Evolutionary conservation across 2,888 invertebrate species (phyloP).

Genomic region (Chymomyza fuscimana): DNA sequence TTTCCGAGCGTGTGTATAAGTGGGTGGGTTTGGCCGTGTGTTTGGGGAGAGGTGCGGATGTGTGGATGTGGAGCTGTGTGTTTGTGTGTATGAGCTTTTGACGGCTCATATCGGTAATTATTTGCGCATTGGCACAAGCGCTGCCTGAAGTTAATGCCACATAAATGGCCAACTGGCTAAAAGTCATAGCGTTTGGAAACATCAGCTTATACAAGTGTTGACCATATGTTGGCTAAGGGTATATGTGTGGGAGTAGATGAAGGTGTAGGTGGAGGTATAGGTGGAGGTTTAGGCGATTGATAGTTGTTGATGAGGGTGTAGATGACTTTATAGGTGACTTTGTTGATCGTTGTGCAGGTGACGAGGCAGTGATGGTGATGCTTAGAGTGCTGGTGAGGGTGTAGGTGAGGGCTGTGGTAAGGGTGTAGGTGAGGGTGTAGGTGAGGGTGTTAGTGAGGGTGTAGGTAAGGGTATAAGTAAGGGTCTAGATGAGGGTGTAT

Average conservation of each 20-base stretch:
- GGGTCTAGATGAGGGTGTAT: too few species aligned
- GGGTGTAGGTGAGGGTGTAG: too few species aligned
- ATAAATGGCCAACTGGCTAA: neutral
- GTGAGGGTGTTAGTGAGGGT: too few species aligned
- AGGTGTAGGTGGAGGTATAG: neutral
- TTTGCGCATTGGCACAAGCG: constrained; percentile 50
- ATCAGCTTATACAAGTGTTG: constrained; percentile 1
- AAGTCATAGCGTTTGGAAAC: neutral
- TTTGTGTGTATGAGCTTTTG: constrained; percentile 43
- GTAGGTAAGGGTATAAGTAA: too few species aligned
- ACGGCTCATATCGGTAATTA: constrained; percentile 68
- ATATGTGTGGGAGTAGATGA: constrained; percentile 4
- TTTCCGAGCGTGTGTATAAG: constrained; percentile 3
- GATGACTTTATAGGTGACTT: too few species aligned
- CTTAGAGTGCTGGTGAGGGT: too few species aligned
- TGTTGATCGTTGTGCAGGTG: too few species aligned
- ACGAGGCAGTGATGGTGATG: too few species aligned
- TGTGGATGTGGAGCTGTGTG: neutral
- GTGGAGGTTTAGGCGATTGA: too few species aligned
- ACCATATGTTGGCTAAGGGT: constrained; percentile 8
- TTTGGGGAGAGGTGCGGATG: neutral
- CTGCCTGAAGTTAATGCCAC: constrained; percentile 3
- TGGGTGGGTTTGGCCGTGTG: neutral
- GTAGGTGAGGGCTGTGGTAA: too few species aligned
- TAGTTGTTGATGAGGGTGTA: too few species aligned